These are phyloP conservation scores for Selenia dentaria DNA, from an alignment of 2,888 invertebrate genomes.

Conservation along the genomic window DNA sequence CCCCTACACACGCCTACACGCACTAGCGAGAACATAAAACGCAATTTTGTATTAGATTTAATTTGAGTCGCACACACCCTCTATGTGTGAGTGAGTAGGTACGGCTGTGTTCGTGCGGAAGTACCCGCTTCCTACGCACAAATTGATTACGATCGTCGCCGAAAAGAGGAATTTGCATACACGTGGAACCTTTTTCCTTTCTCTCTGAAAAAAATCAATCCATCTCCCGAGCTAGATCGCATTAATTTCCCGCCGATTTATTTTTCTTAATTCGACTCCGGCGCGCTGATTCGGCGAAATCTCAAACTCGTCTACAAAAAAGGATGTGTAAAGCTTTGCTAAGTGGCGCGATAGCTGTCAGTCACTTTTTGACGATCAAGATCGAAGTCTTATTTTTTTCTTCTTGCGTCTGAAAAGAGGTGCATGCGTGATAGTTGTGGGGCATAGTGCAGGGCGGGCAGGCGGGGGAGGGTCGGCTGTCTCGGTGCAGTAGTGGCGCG, in stretches of 20 bases:
- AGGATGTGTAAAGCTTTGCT: neutral
- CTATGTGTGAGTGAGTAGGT: slow-evolving; percentile 47
- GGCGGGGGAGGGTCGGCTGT: slow-evolving; percentile 35
- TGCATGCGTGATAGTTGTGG: slow-evolving; percentile 67
- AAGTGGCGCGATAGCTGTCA: slow-evolving; percentile 8
- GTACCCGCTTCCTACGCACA: slow-evolving; percentile 77
- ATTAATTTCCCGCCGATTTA: slow-evolving; percentile 54
- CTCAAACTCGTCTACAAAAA: slow-evolving; percentile 9
- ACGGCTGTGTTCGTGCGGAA: slow-evolving; percentile 55
- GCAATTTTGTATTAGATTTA: slow-evolving; percentile 85
- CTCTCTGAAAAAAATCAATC: slow-evolving; percentile 49
- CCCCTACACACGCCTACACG: slow-evolving; percentile 75
- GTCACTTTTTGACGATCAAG: slow-evolving; percentile 6
- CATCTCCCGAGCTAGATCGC: slow-evolving; percentile 43
- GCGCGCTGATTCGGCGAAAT: slow-evolving; percentile 26
- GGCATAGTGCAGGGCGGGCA: slow-evolving; percentile 48
- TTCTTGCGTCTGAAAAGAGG: slow-evolving; percentile 34
- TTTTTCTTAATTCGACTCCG: slow-evolving; percentile 39
- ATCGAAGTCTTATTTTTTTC: slow-evolving; percentile 19
- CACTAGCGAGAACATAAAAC: slow-evolving; percentile 81
- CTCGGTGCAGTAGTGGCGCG: slow-evolving; percentile 59
- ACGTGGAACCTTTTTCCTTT: slow-evolving; percentile 55
- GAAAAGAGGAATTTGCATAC: slow-evolving; percentile 80
- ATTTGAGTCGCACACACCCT: slow-evolving; percentile 67
- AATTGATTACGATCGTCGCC: slow-evolving; percentile 82